Conservation (phyloP, 2,113 vertebrate genomes). For the Notechis scutatus region DNA sequence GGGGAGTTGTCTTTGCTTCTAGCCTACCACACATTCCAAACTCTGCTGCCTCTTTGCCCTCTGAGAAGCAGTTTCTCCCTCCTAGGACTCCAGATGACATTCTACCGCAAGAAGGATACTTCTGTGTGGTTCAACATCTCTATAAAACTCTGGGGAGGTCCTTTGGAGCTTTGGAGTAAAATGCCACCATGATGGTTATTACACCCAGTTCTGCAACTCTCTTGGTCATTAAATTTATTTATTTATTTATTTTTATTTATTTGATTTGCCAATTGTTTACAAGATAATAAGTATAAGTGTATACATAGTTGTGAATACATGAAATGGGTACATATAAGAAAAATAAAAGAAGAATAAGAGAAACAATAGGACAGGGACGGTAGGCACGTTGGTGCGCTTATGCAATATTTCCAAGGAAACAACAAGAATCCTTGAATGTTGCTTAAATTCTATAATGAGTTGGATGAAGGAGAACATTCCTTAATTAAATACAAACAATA, state of each 20-base stretch:
- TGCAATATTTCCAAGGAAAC: background rate
- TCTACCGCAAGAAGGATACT: background rate
- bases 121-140: background rate
- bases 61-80: background rate
- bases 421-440: background rate
- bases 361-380: too few relatives aligned
- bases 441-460: background rate
- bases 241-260: too few relatives aligned
- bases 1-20: background rate
- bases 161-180: background rate
- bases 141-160: background rate
- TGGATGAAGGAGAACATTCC: background rate
- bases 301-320: too few relatives aligned
- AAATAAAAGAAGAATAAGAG: too few relatives aligned
- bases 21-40: background rate
- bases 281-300: too few relatives aligned
- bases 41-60: background rate
- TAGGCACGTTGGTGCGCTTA: too few relatives aligned
- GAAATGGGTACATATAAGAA: too few relatives aligned
- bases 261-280: too few relatives aligned
- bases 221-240: background rate
- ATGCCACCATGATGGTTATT: background rate
- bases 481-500: background rate
- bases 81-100: background rate
- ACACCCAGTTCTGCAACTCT: background rate